Base-by-base conservation (phyloP, 2,113 vertebrate species). In the Lophochroa leadbeateri region DNA sequence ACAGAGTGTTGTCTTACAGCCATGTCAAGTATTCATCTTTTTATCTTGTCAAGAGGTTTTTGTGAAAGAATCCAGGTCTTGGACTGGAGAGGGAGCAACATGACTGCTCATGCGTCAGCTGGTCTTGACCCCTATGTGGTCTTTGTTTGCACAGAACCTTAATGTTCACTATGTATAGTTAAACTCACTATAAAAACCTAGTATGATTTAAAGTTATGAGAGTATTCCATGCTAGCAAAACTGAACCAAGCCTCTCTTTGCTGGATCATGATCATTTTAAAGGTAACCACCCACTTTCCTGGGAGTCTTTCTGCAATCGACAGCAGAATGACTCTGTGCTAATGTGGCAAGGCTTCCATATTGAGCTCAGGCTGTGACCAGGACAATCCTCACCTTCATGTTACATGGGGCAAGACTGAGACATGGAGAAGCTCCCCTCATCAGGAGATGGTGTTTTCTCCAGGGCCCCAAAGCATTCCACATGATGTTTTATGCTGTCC, bases 21-120 rank as follows among this genome's bases (percentile, higher is more conserved):
- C 92, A 65, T 91, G 65, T 82, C 55, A 91, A 91, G 69, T 76
- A 95, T 76, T 95, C 60, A 47, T 82, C 50, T 79, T 92, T 95
- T 96, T 95, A 87, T 92, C 89, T 78, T 69, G 49, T 58, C 49
- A 65, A 19, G 61, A 60, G 2, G 6, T 10, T 65, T 92, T 96
- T 92, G 69, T 92, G 87, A 87, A 92, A 68, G 78, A 94, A 92
- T 94, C 57, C 69, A 75, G 41, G 61, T 84, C 61, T 91, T 87
- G 74, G 78, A 89, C 57, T 27, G 4, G 24, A 89, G 52, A 91
- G 46, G 49, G 89, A 89, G 76, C 65, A 95, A 85, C 52, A 92
- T 85, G 84, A 84, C 24, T 80, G 58, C 58, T 95, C 41, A 44
- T 5, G 19, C 17, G 0, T 86, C 82, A 86, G 43, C 74, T 68